A percentile compares a stretch with the other conserved stretches of the same genome.
phyloP scores from a whole-genome alignment of 2,888 invertebrate species.

The Chydorus sphaericus region DNA sequence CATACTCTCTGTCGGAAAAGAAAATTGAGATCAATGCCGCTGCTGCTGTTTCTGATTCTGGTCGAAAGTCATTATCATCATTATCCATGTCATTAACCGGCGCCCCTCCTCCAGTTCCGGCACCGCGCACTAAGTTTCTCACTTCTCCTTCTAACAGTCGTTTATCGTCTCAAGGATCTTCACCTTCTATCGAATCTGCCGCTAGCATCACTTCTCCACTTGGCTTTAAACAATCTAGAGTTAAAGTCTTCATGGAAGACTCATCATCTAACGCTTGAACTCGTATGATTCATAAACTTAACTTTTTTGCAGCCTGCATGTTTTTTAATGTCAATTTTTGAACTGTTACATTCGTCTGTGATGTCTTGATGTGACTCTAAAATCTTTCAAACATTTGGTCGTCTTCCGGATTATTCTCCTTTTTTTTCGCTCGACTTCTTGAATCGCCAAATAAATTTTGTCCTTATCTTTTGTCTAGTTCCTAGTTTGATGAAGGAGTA shows the following conservation, averaged over 20 bases:
- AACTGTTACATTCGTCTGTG: no score
- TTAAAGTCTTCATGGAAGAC: background rate
- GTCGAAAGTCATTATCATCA: background rate
- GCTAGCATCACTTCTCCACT: background rate
- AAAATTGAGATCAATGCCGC: background rate
- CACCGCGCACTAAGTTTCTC: constrained; percentile 8
- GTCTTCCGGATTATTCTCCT: no score
- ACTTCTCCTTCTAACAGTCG: background rate
- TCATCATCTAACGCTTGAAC: background rate
- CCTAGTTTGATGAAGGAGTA: no score
- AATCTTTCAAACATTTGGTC: no score
- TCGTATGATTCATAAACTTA: no score
- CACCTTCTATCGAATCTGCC: background rate
- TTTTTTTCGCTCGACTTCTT: no score
- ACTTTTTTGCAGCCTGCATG: no score
- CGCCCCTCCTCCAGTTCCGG: constrained; percentile 4
- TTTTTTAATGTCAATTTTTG: no score
- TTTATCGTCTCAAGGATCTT: background rate
- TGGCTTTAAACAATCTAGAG: background rate
- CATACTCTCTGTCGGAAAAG: constrained; percentile 45
- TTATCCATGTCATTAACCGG: background rate
- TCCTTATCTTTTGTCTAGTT: no score
- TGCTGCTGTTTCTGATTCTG: no score
- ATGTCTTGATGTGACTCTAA: no score
- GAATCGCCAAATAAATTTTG: no score